Conservation (phyloP, 2,797 vertebrate species). For the Sternarchorhynchus goeldii region DNA sequence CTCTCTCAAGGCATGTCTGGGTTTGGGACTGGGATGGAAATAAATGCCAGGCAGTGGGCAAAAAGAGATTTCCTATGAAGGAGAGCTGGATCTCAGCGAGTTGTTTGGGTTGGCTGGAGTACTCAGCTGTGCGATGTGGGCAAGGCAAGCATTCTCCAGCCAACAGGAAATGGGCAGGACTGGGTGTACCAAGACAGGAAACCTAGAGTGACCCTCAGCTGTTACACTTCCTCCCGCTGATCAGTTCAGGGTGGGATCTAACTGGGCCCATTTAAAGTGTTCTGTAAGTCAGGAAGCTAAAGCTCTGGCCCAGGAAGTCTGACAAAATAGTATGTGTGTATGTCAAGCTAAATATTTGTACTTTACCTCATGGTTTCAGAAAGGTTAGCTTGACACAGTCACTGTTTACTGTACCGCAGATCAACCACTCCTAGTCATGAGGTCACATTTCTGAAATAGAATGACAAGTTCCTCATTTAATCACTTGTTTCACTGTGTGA, state of each 20-base stretch:
- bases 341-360: neutral
- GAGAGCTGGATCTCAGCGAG: slow-evolving; percentile 34
- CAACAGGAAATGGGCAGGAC: slow-evolving; percentile 72
- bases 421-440: neutral
- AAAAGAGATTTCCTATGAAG: slow-evolving; percentile 38
- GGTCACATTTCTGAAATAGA: neutral
- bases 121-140: slow-evolving; percentile 33
- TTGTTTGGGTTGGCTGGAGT: slow-evolving; percentile 62
- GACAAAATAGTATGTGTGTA: neutral
- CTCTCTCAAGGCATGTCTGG: slow-evolving; percentile 24
- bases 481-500: neutral
- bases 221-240: slow-evolving; percentile 30
- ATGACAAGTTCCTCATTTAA: slow-evolving; percentile 13
- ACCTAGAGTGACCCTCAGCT: slow-evolving; percentile 53
- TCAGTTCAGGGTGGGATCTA: neutral
- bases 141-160: slow-evolving; percentile 63
- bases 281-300: slow-evolving; percentile 6
- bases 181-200: slow-evolving; percentile 75
- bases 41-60: neutral
- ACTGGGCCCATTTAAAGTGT: slow-evolving; percentile 42
- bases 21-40: neutral
- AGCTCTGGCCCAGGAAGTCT: neutral
- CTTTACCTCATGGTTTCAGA: too few relatives aligned
- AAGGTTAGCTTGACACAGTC: too few relatives aligned
- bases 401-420: neutral